phyloP scores from a whole-genome alignment of 2,797 vertebrate genomes.

The Tolypeutes matacus region DNA sequence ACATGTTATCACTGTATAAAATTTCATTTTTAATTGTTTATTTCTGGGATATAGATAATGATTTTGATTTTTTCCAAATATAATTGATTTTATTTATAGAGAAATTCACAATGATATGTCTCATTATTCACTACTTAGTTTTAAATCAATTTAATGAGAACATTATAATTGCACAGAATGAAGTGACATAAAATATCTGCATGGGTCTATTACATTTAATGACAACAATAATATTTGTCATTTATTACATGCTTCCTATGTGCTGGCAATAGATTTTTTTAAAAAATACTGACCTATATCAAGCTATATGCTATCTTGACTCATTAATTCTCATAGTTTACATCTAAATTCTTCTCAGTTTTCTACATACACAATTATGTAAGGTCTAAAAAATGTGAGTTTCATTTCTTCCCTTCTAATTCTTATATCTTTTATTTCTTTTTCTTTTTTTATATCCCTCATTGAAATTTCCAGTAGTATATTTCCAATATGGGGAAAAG shows the following conservation, averaged over 20 bases:
- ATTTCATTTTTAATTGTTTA: neutral
- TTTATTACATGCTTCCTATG: no score
- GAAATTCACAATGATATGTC: neutral
- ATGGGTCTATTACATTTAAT: neutral
- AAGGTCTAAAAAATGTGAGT: neutral
- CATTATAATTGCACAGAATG: neutral
- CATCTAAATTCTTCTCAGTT: neutral
- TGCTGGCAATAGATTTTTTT: neutral
- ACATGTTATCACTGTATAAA: neutral
- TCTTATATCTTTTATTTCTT: neutral
- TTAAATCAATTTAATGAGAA: constrained; percentile 20
- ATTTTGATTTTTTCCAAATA: neutral
- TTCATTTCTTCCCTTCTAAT: neutral
- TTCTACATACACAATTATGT: neutral
- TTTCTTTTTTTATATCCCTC: neutral
- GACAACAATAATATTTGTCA: neutral
- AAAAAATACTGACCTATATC: neutral
- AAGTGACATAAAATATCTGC: neutral
- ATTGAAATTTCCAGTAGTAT: neutral
- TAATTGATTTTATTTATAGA: neutral
- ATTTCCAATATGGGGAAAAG: neutral
- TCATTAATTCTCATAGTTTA: neutral
- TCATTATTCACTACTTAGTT: neutral
- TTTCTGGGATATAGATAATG: neutral
- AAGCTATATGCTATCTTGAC: neutral